These are phyloP conservation scores for Platycheirus rosarum DNA, from an alignment of 2,888 invertebrate genomes.

Conservation along the genomic window DNA sequence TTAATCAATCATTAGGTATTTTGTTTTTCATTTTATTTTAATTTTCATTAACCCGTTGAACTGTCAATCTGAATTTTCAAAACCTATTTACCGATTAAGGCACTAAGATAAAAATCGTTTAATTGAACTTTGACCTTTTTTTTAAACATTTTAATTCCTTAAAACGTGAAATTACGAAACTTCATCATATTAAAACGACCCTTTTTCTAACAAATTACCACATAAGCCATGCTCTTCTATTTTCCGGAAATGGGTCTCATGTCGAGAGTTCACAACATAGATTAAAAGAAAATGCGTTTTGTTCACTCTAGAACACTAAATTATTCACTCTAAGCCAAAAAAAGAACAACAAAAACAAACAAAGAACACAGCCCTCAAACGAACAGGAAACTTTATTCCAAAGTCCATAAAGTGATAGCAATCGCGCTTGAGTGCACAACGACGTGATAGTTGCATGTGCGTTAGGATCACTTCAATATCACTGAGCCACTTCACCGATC, in stretches of 20 bases:
- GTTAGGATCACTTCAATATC: conserved; percentile 41
- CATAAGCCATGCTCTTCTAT: background rate
- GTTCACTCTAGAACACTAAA: conserved; percentile 18
- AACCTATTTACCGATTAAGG: too few species aligned
- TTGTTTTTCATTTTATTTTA: too few species aligned
- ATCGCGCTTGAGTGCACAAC: conserved; percentile 61
- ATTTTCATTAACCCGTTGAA: too few species aligned
- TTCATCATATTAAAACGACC: too few species aligned
- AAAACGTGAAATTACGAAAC: too few species aligned
- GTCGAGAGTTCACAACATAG: conserved; percentile 5
- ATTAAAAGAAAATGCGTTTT: conserved; percentile 20
- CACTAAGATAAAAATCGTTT: too few species aligned
- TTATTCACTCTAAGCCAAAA: conserved; percentile 39
- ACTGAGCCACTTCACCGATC: conserved; percentile 13
- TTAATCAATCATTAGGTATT: too few species aligned
- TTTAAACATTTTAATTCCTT: too few species aligned
- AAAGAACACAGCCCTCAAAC: conserved; percentile 4
- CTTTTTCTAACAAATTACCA: background rate
- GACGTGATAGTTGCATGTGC: conserved; percentile 66
- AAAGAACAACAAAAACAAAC: conserved; percentile 44
- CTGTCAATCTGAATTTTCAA: too few species aligned
- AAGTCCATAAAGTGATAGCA: conserved; percentile 58
- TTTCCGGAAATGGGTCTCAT: conserved; percentile 13
- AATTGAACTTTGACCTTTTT: too few species aligned
- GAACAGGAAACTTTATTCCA: conserved; percentile 56